Conservation (phyloP, 2,888 invertebrate genomes). For the Thymelicus acteon region DNA sequence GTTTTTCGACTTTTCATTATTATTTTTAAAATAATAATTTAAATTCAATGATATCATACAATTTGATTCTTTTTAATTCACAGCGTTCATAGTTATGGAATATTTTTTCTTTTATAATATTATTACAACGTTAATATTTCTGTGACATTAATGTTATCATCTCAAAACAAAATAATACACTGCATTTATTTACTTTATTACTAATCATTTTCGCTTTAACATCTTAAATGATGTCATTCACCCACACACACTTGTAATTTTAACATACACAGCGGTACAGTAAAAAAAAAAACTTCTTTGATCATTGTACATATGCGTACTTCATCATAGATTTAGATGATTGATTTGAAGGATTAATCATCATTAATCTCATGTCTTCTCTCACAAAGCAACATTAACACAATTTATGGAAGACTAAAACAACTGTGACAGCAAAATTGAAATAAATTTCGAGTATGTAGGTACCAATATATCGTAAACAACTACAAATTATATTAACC, state of each 20-base stretch:
- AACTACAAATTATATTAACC: background rate
- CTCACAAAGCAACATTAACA: background rate
- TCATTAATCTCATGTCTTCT: background rate
- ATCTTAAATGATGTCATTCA: slow-evolving; percentile 43
- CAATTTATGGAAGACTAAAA: background rate
- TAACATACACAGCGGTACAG: slow-evolving; percentile 15
- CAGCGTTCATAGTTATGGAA: background rate
- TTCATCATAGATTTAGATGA: slow-evolving; percentile 4
- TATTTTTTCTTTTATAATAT: background rate
- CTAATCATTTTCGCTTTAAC: slow-evolving; percentile 62
- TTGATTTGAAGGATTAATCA: slow-evolving; percentile 6
- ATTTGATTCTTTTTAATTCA: too few relatives aligned
- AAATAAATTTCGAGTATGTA: background rate
- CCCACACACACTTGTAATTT: slow-evolving; percentile 28
- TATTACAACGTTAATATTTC: background rate
- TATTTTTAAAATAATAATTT: too few relatives aligned
- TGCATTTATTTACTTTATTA: slow-evolving; percentile 73
- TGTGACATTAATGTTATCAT: slow-evolving; percentile 12
- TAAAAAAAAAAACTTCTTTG: slow-evolving; percentile 35
- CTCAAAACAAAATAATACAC: slow-evolving; percentile 38
- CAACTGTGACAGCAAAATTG: background rate
- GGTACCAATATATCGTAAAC: background rate
- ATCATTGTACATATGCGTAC: slow-evolving; percentile 15
- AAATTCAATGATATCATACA: too few relatives aligned
- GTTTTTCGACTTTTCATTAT: too few relatives aligned